Evolutionary conservation across 1,140 invertebrate genomes (phyloP), one percentile per base, ranked within the genome.

Genomic region (Diploscapter pachys): DNA sequence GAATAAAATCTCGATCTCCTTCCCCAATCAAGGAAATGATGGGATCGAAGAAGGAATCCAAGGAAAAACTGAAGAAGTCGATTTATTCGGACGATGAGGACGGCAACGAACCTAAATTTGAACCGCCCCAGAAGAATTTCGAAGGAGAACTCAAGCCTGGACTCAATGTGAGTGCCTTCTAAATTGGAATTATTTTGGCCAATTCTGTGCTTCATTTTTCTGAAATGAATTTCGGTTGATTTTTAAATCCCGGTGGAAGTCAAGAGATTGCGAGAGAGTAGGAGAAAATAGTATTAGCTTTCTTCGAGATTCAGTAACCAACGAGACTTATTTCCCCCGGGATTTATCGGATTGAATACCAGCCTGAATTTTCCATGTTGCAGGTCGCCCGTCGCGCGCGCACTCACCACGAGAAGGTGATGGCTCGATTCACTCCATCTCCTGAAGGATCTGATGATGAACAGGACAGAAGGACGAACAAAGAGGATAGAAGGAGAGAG

Each of bases 51-150:
- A 72, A 78, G 54, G 62, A 59, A 70, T 49, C 63, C 8, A 62
- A 80, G 5, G 57, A 78, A n/a, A 72, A 78, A 51, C 64, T n/a
- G 13, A 73, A 73, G 51, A 79, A 79, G 50, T 79, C 78, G 9
- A 79, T 79, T 61, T 79, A 79, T 11, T 73, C 62, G 8, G 53
- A 63, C 50, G 78, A 78, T 52, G 77, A 76, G 11, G 70, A 75
- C 8, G 67, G 31, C 0, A 31, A 31, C 31, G 31, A 54, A 3
- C 13, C 13, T 8, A 71, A 51, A 11, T 49, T 53, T n/a, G 51
- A 53, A 4, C 55, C 73, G 9, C 73, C 73, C 3, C 13, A 75
- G 53, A 75, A 75, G 61, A 70, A 70, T 55, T 77, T 79, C 62
- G 71, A 74, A 61, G 70, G 68, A 59, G 75, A 78, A 63, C 71